Base-by-base conservation (phyloP, 1,140 invertebrate species). In the Cydia fagiglandana region DNA sequence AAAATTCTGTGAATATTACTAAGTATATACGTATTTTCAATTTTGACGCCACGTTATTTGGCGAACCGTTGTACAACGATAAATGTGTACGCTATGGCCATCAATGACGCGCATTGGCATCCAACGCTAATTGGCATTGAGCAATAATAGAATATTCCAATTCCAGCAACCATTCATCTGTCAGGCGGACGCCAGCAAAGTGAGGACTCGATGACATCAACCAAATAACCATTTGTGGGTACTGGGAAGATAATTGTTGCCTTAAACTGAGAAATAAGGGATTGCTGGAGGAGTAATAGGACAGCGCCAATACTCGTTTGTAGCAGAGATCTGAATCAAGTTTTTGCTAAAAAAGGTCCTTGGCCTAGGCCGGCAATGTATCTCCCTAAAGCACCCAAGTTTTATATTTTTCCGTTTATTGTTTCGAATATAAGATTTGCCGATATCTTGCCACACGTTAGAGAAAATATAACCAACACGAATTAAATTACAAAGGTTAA, bases 121-220 rank as follows among this genome's bases (percentile, higher is more conserved):
- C 56, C 56, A 12, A 61, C 56, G 56, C 56, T 61, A 61, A 61
- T 61, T 61, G 56, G 56, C 20, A 61, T 24, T 61, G 56, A 61
- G 56, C 20, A 24, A 61, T 61, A 61, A 61, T 61, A 61, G 20
- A 61, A 24, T 47, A 47, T 47, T 47, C 13, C 45, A 15, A 47
- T 47, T 13, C 2, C 12, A 47, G 45, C 17, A 61, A 61, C 7
- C 56, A 24, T 61, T 61, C 56, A 61, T 61, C 20, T 61, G 56
- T 61, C 45, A 47, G 45, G 12, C 45, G 13, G n/a, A 10, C 17
- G 56, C 0, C n/a, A 2, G 56, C 9, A 24, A 12, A 61, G 9
- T n/a, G n/a, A 61, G 12, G 13, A 15, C 17, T n/a, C 17, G 17
- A 61, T 20, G 56, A 2, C 5, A 34, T 5, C 5, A 61, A 9